Evolutionary conservation across 35 echinoderm and acorn worm genomes (phyloP).

Genomic region (Apostichopus parvimensis): DNA sequence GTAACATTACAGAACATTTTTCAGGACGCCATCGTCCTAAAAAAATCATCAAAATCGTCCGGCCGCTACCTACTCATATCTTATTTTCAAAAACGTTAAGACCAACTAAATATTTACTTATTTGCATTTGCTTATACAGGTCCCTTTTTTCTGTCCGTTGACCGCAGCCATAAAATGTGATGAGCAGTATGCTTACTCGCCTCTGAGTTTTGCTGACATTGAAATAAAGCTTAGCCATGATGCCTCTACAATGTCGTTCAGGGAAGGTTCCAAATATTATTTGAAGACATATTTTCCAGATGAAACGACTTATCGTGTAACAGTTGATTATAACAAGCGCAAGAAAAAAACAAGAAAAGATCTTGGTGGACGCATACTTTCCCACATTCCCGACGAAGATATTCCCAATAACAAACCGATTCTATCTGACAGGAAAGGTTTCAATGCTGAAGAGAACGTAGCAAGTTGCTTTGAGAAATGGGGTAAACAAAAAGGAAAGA

Average conservation of each 20-base stretch:
- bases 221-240: background rate
- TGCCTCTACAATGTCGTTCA: background rate
- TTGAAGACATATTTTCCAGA: background rate
- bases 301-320: background rate
- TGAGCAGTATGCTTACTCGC: background rate
- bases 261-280: background rate
- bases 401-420: background rate
- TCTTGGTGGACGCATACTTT: background rate
- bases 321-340: background rate
- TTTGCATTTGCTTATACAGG: background rate
- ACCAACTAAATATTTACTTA: background rate
- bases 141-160: background rate
- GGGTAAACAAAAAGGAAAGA: background rate
- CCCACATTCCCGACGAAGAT: constrained; percentile 15
- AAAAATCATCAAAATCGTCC: no score
- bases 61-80: no score
- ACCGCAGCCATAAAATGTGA: background rate
- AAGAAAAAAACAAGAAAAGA: no score
- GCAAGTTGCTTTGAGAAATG: constrained; percentile 31
- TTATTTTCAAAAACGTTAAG: no score
- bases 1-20: no score
- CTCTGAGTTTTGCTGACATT: constrained; percentile 1
- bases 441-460: background rate
- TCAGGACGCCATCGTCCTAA: no score
- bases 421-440: background rate